Evolutionary conservation across 2,113 vertebrate genomes (phyloP), one percentile per base, ranked within the genome.

Genomic region (Halichoerus grypus): DNA sequence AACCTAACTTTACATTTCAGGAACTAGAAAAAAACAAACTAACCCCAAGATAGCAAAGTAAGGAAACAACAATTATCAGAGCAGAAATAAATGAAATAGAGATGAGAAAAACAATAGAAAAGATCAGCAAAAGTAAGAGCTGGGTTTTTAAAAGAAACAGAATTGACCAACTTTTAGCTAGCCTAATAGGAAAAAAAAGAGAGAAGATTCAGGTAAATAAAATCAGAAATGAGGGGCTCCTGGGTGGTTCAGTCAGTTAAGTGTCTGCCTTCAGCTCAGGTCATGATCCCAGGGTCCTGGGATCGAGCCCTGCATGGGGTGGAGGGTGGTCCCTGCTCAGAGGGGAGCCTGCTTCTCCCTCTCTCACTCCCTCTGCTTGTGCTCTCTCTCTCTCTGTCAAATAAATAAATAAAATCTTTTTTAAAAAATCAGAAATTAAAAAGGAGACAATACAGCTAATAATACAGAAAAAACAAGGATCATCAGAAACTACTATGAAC

Each of bases 251-350:
- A 63, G 22, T 28, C 2, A 9, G 69, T 39, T 67, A 67, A 67
- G 33, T 31, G 7, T 67, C 65, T 67, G 31, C 65, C 65, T 67
- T 67, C 31, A n/a, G 31, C 65, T 67, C 65, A 18, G 65, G 31
- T 33, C 31, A 33, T n/a, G 31, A 67, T 65, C 61, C 61, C 61
- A 65, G 61, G 26, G 15, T n/a, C 65, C 15, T n/a, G 7, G 7
- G 31, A 18, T 18, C 0, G 7, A 67, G 65, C 16, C 15, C 7
- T 5, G 14, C 33, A 67, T 16, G 0, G 1, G 59, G 65, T 5
- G 5, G 42, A 5, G 42, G 42, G 42, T 5, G 5, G 14, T n/a
- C 31, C 65, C 15, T 67, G 31, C 31, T 16, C 65, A 67, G 7
- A 7, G 31, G 65, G 31, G 65, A 67, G 15, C 15, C 65, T 67